phyloP scores from a whole-genome alignment of 2,797 vertebrate genomes.

The Linurgus olivaceus region DNA sequence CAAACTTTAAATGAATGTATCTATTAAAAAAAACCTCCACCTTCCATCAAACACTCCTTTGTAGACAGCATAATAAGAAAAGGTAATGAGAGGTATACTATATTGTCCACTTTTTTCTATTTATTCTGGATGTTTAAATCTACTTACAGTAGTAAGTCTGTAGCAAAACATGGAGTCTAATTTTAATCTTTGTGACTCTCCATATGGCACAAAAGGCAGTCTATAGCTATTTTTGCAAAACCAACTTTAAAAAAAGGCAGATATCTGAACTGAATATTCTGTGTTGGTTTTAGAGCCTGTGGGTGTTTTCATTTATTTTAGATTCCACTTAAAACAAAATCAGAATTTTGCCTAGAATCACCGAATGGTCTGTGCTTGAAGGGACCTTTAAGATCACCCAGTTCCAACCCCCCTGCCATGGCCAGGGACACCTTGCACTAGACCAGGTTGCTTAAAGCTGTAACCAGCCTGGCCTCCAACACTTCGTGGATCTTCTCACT shows the following conservation, averaged over 20 bases:
- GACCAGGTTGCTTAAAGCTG: neutral
- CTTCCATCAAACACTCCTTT: neutral
- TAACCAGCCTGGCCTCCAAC: neutral
- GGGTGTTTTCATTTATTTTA: neutral
- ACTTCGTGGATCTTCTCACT: neutral
- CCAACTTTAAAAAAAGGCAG: neutral
- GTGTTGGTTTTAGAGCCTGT: neutral
- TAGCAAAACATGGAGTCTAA: neutral
- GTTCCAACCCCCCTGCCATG: fast-evolving
- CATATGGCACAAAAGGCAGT: neutral
- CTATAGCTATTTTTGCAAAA: neutral
- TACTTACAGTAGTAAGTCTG: neutral
- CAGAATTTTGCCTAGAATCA: neutral
- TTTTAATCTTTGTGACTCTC: neutral
- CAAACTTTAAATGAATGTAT: neutral
- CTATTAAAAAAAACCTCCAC: neutral
- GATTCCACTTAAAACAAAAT: neutral
- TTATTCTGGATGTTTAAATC: neutral
- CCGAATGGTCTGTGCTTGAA: neutral
- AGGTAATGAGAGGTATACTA: neutral
- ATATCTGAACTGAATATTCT: neutral
- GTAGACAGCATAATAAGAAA: neutral
- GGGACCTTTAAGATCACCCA: neutral
- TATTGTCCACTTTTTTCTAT: neutral
- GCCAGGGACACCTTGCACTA: neutral